These are phyloP conservation scores for Pachyrhynchus sulphureomaculatus DNA, from an alignment of 1,140 invertebrate species.

Conservation along the genomic window DNA sequence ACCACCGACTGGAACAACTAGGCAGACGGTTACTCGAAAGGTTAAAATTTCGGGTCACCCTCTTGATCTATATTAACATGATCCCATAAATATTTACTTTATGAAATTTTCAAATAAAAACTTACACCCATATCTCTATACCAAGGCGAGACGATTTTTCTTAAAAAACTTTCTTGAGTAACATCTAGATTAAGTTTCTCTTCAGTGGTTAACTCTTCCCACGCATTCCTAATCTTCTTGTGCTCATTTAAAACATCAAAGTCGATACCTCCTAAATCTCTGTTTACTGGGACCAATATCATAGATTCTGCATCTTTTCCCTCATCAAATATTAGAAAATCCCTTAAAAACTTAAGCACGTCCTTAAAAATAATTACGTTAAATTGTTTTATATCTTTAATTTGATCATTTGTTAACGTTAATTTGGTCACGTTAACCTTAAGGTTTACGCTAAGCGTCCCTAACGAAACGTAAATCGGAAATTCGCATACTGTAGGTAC, in stretches of 20 bases:
- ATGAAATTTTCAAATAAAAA: too few species aligned
- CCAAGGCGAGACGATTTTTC: conserved; percentile 83
- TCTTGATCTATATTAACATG: too few species aligned
- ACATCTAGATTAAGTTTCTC: conserved; percentile 65
- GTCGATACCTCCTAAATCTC: conserved; percentile 56
- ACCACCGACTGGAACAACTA: too few species aligned
- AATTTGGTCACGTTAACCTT: conserved; percentile 56
- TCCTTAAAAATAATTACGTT: conserved; percentile 65
- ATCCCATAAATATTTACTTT: too few species aligned
- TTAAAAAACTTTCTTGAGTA: conserved; percentile 59
- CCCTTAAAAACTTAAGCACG: conserved; percentile 75
- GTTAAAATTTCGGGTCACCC: too few species aligned
- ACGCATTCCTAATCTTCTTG: conserved; percentile 42
- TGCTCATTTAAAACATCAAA: conserved; percentile 61
- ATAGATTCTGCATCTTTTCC: conserved; percentile 65
- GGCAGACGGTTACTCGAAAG: too few species aligned
- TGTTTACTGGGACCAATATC: conserved; percentile 71
- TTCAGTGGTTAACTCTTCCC: conserved; percentile 51
- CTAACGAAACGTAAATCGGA: conserved; percentile 82
- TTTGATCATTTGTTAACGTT: conserved; percentile 55
- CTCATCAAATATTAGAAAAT: conserved; percentile 73
- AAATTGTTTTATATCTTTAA: conserved; percentile 60
- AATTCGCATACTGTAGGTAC: conserved; percentile 68
- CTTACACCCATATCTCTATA: conserved; percentile 64
- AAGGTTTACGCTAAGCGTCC: conserved; percentile 71